Conservation (phyloP, 1,140 invertebrate genomes). For the Pachyrhynchus sulphureomaculatus region DNA sequence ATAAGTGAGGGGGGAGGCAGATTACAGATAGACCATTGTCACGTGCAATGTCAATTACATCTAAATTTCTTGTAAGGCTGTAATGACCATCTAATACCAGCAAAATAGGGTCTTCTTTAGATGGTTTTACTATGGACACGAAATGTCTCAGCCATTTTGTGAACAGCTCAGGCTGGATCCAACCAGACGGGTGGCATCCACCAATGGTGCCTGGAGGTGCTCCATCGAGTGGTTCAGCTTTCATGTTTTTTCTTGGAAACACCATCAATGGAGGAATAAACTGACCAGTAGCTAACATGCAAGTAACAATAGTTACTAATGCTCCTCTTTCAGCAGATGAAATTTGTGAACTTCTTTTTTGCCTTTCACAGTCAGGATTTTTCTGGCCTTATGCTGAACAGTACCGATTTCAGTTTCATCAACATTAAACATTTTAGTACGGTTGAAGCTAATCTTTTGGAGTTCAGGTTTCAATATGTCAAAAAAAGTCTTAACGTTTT, state of each 20-base stretch:
- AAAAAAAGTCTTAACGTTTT: slow-evolving; percentile 3
- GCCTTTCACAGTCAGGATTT: slow-evolving; percentile 1
- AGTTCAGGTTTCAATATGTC: not conserved
- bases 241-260: too few relatives aligned
- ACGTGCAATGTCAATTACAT: too few relatives aligned
- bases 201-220: too few relatives aligned
- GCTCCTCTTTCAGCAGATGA: not conserved
- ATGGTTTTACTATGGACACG: slow-evolving; percentile 28
- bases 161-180: too few relatives aligned
- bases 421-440: not conserved
- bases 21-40: too few relatives aligned
- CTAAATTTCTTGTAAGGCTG: slow-evolving; percentile 7
- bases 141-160: slow-evolving; percentile 10
- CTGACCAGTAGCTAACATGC: too few relatives aligned
- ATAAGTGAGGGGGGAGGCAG: too few relatives aligned
- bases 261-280: too few relatives aligned
- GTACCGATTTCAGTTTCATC: slow-evolving; percentile 2
- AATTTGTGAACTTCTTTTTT: not conserved
- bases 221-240: too few relatives aligned
- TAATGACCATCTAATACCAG: slow-evolving; percentile 39
- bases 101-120: slow-evolving; percentile 27
- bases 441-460: slow-evolving; percentile 3
- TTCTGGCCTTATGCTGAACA: slow-evolving; percentile 2
- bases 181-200: slow-evolving; percentile 18
- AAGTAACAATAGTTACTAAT: not conserved